Percentiles rank a stretch among this genome's conserved stretches.
phyloP scores from a whole-genome alignment of 2,113 vertebrate species.

The Cyprinodon tularosa region DNA sequence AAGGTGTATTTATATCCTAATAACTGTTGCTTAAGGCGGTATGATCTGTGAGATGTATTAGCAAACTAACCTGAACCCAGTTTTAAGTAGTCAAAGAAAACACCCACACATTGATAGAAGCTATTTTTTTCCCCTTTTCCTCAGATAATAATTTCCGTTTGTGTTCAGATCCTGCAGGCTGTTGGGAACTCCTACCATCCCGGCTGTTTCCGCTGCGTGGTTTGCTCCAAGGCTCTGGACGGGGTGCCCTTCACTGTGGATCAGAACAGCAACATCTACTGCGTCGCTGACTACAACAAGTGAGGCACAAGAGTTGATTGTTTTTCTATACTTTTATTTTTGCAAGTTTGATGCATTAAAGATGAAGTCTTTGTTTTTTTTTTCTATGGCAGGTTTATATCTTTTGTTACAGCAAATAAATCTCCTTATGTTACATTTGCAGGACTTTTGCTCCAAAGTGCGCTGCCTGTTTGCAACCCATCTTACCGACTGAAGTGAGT shows the following conservation, averaged over 20 bases:
- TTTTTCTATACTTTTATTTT: not conserved
- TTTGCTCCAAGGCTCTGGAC: conserved; percentile 88
- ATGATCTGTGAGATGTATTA: not conserved
- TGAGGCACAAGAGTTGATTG: conserved; percentile 42
- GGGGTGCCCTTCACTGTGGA: conserved; percentile 90
- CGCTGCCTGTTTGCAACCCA: conserved; percentile 87
- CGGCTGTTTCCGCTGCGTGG: conserved; percentile 87
- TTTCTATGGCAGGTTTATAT: not conserved
- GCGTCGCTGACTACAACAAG: conserved; percentile 91
- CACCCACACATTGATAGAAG: no score
- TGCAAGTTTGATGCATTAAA: not conserved
- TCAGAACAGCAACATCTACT: conserved; percentile 89
- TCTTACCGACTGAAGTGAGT: conserved; percentile 87
- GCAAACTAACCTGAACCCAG: not conserved
- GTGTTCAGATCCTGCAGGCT: conserved; percentile 86
- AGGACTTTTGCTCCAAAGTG: conserved; percentile 90
- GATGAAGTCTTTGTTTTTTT: no score
- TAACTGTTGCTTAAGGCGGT: not conserved
- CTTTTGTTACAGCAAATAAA: conserved; percentile 2
- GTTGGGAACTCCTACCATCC: conserved; percentile 89
- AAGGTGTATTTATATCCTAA: not conserved
- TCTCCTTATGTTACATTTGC: conserved; percentile 31
- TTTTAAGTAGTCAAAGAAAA: not conserved
- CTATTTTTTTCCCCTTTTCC: no score
- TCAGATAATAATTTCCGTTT: not conserved